These are phyloP conservation scores for Venusia cambrica DNA, from an alignment of 2,888 invertebrate genomes.

Conservation along the genomic window DNA sequence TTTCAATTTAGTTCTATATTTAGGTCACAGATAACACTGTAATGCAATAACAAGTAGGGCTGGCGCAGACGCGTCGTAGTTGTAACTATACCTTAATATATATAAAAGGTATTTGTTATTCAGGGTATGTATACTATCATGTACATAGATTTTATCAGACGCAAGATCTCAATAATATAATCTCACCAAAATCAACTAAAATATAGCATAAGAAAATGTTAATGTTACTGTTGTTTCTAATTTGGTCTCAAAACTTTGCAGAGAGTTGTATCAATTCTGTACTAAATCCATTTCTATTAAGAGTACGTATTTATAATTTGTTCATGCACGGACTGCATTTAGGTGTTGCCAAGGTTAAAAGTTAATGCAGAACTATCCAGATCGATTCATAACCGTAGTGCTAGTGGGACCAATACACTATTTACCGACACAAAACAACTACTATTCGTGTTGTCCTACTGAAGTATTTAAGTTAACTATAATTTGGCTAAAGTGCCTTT, in stretches of 20 bases:
- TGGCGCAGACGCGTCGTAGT: constrained; percentile 23
- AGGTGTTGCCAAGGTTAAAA: too few species aligned
- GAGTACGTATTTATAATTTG: too few species aligned
- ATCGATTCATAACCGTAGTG: constrained; percentile 2
- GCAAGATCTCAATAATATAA: constrained; percentile 33
- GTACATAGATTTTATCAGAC: constrained; percentile 26
- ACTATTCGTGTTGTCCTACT: constrained; percentile 3
- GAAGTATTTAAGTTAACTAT: neutral
- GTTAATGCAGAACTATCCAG: too few species aligned
- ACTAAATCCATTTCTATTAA: too few species aligned
- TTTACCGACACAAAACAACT: constrained; percentile 6
- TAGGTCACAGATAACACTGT: constrained; percentile 1
- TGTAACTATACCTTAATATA: constrained; percentile 10
- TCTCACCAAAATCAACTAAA: constrained; percentile 23
- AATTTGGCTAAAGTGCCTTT: neutral
- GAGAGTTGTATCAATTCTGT: too few species aligned
- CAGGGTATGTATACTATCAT: constrained; percentile 20
- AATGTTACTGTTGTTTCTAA: constrained; percentile 4
- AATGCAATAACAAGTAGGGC: constrained; percentile 25
- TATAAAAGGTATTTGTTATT: constrained; percentile 18
- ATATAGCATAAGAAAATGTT: constrained; percentile 15
- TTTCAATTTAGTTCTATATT: constrained; percentile 9
- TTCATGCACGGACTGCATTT: too few species aligned
- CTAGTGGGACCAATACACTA: constrained; percentile 12
- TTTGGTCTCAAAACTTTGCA: neutral